Evolutionary conservation across 2,888 invertebrate species (phyloP), one percentile per base, ranked within the genome.

Genomic region (Leptothorax acervorum): DNA sequence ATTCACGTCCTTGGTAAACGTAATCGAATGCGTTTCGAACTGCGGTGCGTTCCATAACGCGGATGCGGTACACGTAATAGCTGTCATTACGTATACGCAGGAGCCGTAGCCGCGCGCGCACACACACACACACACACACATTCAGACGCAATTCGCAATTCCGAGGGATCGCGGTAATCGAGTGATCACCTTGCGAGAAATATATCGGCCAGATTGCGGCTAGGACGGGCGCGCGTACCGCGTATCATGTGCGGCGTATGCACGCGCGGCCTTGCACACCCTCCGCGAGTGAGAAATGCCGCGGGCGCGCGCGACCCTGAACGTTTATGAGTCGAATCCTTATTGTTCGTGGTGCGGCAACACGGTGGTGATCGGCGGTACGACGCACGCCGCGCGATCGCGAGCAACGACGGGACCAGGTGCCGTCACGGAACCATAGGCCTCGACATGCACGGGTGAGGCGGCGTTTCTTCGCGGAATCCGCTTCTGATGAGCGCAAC

Each of bases 1-100:
- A 1, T 18, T 8, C 57, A 1, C 57, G 79, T 71, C 60, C 79
- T 79, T 79, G 79, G 71, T 2, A 60, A 35, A 60, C 71, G 39
- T 79, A 79, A 79, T 79, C 79, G 79, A 79, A 71, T 79, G 48
- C 60, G 71, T 62, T 79, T 60, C 79, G 79, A 48, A 71, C 71
- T n/a, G 71, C 48, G 55, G 55, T 53, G 76, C 68, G 76, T 79
- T 48, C 71, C 23, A 45, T 79, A 71, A 79, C 60, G 79, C 70
- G 79, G 70, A 79, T 71, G 79, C 79, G 79, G 71, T 51, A 79
- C 71, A 71, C 79, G 79, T 79, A 79, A 79, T 79, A 71, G 79
- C 71, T 60, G 28, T 71, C 79, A 79, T 79, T 79, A 79, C 79
- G 60, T 39, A 79, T 39, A 79, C 79, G 79, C 79, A 71, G 71